Evolutionary conservation across 23 tunicate species (phyloP), one percentile per base, ranked within the genome.

Genomic region (Halocynthia aurantium): DNA sequence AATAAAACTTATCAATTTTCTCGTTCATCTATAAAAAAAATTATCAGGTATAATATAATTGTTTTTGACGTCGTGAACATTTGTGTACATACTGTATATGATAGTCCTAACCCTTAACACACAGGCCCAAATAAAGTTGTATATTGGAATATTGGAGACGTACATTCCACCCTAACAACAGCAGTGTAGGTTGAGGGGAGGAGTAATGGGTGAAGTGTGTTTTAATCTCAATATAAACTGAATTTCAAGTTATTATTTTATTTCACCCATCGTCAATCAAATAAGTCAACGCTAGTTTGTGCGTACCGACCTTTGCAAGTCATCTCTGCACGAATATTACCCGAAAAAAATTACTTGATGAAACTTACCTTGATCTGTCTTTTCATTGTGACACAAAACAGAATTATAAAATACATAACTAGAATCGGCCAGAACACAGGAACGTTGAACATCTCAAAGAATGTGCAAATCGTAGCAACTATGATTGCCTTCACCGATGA

Each of bases 391-490:
- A 94, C 85, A 2, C 90, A 84, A 72, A 94, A 94, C 63, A 94
- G 67, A 40, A 94, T 83, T 73, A 94, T 71, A 80, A 94, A 94
- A 78, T 94, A 94, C 99, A 94, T 94, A 82, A 94, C 99, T 7
- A 94, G 82, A 61, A 94, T 94, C 6, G 99, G 99, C 99, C 99
- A 94, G 76, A 94, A 94, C 31, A 94, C 99, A 8, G 99, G 99
- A 72, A 94, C 83, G 65, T 94, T 94, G 90, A 94, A 89, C 9
- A 87, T 81, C 2, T 76, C 86, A 70, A 88, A 88, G 72, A 94
- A 85, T 7, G 99, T 94, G 72, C 94, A 85, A 58, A 78, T 57
- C 58, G 73, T 80, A 7, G 95, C 95, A 52, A 88, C 78, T 6
- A 84, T 15, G 22, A 88, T 94, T 13, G 95, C 95, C 64, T 84